Evolutionary conservation across 2,113 vertebrate genomes (phyloP), one percentile per base, ranked within the genome.

Genomic region (Catharus bicknelli): DNA sequence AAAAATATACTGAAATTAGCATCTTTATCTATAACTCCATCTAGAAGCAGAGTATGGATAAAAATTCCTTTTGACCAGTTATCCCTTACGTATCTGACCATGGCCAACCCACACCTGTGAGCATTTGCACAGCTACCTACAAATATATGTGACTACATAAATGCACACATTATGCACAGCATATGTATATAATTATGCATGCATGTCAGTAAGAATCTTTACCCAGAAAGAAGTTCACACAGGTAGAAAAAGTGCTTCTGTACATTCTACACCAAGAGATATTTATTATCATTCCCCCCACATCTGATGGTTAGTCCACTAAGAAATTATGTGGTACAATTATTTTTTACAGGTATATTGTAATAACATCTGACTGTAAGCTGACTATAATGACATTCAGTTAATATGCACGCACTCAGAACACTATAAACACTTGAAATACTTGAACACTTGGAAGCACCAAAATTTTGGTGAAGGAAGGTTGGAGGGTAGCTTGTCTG

Each of bases 401-500:
- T 69, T 58, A 80, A 73, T 51, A n/a, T 53, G 12, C 8, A 58
- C 72, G n/a, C 51, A 64, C 51, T 74, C 76, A 84, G 30, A 94
- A 61, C 22, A 83, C 30, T 19, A 73, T 6, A 90, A 86, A 81
- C 45, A 72, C 54, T 74, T 73, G 13, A 72, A 90, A 88, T 74
- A 82, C 25, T 36, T 36, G 34, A 36, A 36, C 34, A 36, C 34
- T 36, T 74, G 67, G 18, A 9, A 91, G 10, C 16, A 50, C 11
- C 10, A 51, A 50, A 32, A 48, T 18, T 70, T 22, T 48, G 34
- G 42, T 36, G 58, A 23, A 29, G 5, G 1, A 3, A 2, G 2
- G 5, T 2, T 6, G 7, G 12, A 2, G 3, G 2, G 1, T 12
- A 42, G 2, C 2, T 61, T 13, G 5, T 43, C 8, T 62, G 5